Percentiles rank a stretch among this genome's conserved stretches.
phyloP scores from a whole-genome alignment of 2,888 invertebrate genomes.

The Phalera bucephala region DNA sequence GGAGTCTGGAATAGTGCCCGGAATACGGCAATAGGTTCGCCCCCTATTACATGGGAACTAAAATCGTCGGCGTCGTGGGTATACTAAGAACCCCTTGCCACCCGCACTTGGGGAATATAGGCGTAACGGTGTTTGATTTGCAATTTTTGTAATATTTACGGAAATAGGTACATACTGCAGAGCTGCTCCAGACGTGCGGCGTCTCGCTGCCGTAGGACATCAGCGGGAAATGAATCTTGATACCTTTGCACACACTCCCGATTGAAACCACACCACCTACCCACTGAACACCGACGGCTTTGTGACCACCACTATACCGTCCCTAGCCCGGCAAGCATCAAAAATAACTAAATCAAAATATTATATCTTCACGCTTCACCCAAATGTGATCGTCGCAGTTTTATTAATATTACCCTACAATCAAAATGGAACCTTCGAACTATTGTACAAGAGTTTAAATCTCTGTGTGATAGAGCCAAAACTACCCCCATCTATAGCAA shows the following conservation, averaged over 20 bases:
- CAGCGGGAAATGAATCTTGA: slow-evolving; percentile 83
- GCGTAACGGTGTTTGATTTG: no score
- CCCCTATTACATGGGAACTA: no score
- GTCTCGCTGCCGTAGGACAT: slow-evolving; percentile 81
- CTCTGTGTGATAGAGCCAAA: slow-evolving; percentile 8
- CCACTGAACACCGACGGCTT: slow-evolving; percentile 8
- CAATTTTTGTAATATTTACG: no score
- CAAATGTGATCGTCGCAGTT: slow-evolving; percentile 42
- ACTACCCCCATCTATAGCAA: slow-evolving; percentile 46
- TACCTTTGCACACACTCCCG: slow-evolving; percentile 52
- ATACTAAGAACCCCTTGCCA: no score
- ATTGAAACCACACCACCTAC: slow-evolving; percentile 35
- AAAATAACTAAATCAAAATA: slow-evolving; percentile 68
- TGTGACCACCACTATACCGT: slow-evolving; percentile 15
- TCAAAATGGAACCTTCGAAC: slow-evolving; percentile 23
- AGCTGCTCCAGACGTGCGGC: slow-evolving; percentile 81
- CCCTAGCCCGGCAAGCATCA: slow-evolving; percentile 27
- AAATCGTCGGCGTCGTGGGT: no score
- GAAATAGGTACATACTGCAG: slow-evolving; percentile 59
- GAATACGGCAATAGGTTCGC: no score
- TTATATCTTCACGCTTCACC: slow-evolving; percentile 49
- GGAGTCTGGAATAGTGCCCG: no score
- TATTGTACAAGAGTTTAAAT: slow-evolving; percentile 11
- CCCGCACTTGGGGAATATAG: no score
- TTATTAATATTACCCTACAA: slow-evolving; percentile 51